phyloP scores from a whole-genome alignment of 2,113 vertebrate species.

The Halichoeres trimaculatus region DNA sequence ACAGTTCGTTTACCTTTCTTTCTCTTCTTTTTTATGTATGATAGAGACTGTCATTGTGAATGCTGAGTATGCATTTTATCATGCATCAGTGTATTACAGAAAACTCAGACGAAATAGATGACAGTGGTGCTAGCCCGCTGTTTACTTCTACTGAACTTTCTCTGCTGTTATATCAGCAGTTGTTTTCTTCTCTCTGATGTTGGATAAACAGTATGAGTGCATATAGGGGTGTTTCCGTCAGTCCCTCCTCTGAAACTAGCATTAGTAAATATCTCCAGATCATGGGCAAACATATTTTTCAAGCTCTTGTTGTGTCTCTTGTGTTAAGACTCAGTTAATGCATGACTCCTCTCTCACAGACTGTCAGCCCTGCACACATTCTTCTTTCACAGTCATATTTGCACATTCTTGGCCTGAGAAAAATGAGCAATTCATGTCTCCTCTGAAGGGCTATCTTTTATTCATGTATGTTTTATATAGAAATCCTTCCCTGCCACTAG shows the following conservation, averaged over 20 bases:
- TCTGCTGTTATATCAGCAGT: neutral
- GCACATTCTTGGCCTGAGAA: constrained; percentile 20
- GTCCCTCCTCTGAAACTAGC: neutral
- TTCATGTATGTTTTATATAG: constrained; percentile 61
- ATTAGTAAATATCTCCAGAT: neutral
- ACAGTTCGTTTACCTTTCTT: neutral
- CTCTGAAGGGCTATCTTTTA: constrained; percentile 57
- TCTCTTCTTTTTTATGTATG: neutral
- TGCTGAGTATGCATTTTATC: neutral
- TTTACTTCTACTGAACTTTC: too few species aligned
- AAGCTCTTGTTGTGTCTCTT: constrained; percentile 2
- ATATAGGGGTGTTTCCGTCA: constrained; percentile 1
- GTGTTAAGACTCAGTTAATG: neutral
- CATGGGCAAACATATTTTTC: neutral
- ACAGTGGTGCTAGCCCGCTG: too few species aligned
- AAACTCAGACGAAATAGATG: neutral
- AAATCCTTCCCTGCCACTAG: constrained; percentile 43
- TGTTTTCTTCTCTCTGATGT: constrained; percentile 11
- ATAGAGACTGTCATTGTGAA: neutral
- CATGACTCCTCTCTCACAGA: neutral
- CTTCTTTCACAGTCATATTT: constrained; percentile 17
- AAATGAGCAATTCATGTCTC: constrained; percentile 31
- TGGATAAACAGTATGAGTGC: constrained; percentile 38
- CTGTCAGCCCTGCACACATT: constrained; percentile 3
- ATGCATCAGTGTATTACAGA: neutral